Base-by-base conservation (phyloP, 2,888 invertebrate genomes). In the Patella depressa region DNA sequence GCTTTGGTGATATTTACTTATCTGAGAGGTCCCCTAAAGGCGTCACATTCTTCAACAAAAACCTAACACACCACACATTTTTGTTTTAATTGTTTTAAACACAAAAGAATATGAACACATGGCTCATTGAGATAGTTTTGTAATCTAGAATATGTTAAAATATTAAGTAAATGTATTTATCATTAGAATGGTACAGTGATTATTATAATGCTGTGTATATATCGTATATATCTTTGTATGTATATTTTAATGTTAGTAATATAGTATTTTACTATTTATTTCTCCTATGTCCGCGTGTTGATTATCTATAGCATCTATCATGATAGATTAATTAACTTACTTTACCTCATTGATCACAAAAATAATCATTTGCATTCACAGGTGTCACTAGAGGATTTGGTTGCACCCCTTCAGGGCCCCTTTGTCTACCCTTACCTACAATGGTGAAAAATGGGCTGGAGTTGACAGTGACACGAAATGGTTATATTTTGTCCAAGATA, bases 401-500 rank as follows among this genome's bases (percentile, higher is more conserved):
- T 65, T 65, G 19, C 14, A n/a, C 65, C 65, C 65, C 65, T 65
- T 65, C 19, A n/a, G 65, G 65, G 65, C 65, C 65, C 24, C 65
- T 65, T 65, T 24, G 19, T 65, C 19, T 65, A 65, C 24, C 65
- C 24, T 65, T 65, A 65, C 65, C 24, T 65, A 65, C 24, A 24
- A 24, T 65, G 19, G 65, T 65, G 65, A 65, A 65, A 65, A 65
- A 65, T 65, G 65, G 65, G 65, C 65, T 65, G 65, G 65, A 19
- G 19, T 65, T 65, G 65, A 65, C 65, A 65, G 65, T 65, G 65
- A 65, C 65, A 65, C 24, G 65, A 14, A 24, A 24, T 65, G 19
- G 19, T 65, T 65, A 65, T 65, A 65, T 65, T 65, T 65, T 24
- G 65, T 65, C 65, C 65, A 65, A 65, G 65, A 65, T 65, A 65